Evolutionary conservation across 2,113 vertebrate species (phyloP), one percentile per base, ranked within the genome.

Genomic region (Silurus asotus): DNA sequence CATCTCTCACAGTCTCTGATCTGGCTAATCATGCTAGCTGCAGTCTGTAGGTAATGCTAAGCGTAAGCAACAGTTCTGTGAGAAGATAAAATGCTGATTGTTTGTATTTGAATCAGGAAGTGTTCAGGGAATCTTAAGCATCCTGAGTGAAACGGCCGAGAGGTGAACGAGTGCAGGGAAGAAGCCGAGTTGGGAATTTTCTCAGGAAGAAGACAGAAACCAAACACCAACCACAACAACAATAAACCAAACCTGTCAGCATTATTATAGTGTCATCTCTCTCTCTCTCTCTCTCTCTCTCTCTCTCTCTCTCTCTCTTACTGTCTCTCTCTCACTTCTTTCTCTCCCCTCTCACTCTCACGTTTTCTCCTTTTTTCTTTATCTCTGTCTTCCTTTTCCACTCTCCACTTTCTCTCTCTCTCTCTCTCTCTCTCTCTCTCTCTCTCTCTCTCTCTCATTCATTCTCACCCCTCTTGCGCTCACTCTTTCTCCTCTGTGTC

Each of bases 261-360:
- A 37, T 37, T 37, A 37, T 37, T 37, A 37, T 37, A 37, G 37
- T 37, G 37, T 55, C 81, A 67, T 56, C 72, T 49, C n/a, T 17
- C 23, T 85, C 17, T 79, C 74, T 84, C n/a, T 78, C n/a, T 51
- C 59, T 61, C 37, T 28, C 45, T 77, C 59, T 75, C 37, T 37
- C 37, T 37, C 37, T 37, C 37, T 37, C 37, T 37, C 2, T 37
- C 37, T 37, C 37, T 37, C 37, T 37, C 37, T 3, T 37, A 2
- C 37, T 37, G 37, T 37, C 2, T 37, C 37, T 37, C 37, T 37
- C 37, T 37, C 37, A 37, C 37, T 37, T 37, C 37, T 37, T 37
- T 37, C 37, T 37, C 37, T 37, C 37, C 37, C 37, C 37, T 37
- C 37, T 37, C 37, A 37, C 37, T 37, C 37, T 37, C 37, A 37